Evolutionary conservation across 2,797 vertebrate species (phyloP), one percentile per base, ranked within the genome.

Genomic region (Erpetoichthys calabaricus): DNA sequence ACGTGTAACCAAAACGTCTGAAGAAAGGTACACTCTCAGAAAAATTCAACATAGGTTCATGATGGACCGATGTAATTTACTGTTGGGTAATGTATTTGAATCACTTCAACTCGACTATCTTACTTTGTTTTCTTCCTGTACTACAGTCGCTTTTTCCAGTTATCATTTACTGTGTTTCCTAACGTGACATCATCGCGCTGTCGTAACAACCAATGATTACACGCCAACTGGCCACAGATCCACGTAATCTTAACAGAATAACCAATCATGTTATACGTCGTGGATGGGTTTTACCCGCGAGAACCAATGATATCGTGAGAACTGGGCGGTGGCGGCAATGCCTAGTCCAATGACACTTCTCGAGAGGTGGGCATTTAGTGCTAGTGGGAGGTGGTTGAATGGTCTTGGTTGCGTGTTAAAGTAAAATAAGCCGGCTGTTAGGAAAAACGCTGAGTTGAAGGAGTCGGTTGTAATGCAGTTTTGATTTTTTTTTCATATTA

Each of bases 221-320:
- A 64, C 83, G 83, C 80, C 83, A 86, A 88, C 84, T 88, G 79
- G 80, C 78, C 82, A 75, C 67, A 77, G 74, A 66, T 60, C 73
- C 74, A 25, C 65, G 64, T 64, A 73, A 71, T 45, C 62, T 57
- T 45, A 45, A 0, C 2, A 0, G 3, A 4, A 3, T 2, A 61
- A 45, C 81, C 80, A 86, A 79, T 83, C 63, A 64, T 51, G 55
- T 45, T 1, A 3, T 3, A 59, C 4, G 67, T 63, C 81, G 80
- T 84, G 71, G 66, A 68, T 3, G 7, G 6, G 44, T 50, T 25
- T 25, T 53, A 55, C 49, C 52, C 47, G 42, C 59, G 3, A 2
- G 0, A 59, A 7, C 70, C 63, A 74, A 69, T 72, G 25, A 44
- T 1, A 25, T 56, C 8, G 7, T 8, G 60, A 53, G 1, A 45